Evolutionary conservation across 2,113 vertebrate genomes (phyloP).

Genomic region (Capra hircus): DNA sequence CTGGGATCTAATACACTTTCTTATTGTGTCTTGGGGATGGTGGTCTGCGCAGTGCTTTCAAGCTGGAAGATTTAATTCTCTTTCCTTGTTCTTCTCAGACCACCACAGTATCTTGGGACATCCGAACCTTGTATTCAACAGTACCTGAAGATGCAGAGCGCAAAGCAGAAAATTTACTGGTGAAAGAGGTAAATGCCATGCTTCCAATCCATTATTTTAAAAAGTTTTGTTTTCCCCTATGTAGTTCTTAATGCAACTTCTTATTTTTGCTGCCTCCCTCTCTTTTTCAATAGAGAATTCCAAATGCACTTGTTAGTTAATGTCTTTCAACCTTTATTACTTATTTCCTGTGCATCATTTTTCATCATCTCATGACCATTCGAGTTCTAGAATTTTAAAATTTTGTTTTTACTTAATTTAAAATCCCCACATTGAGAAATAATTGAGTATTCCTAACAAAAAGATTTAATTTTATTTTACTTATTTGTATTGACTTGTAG

Average conservation of each 20-base stretch:
- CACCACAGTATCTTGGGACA: conserved; percentile 90
- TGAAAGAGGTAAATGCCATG: conserved; percentile 90
- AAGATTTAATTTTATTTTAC: background rate
- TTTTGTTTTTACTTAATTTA: background rate
- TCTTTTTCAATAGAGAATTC: background rate
- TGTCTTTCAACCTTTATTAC: background rate
- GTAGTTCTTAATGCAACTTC: background rate
- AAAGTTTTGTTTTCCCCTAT: background rate
- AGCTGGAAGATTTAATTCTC: background rate
- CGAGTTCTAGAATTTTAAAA: background rate
- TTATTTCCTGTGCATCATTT: background rate
- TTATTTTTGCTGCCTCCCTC: background rate
- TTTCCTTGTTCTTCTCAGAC: conserved; percentile 80
- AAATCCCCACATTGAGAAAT: background rate
- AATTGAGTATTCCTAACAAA: background rate
- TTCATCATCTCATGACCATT: background rate
- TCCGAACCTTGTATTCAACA: conserved; percentile 90
- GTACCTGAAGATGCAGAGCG: conserved; percentile 93
- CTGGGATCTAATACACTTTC: background rate
- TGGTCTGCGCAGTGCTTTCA: background rate
- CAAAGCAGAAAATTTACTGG: conserved; percentile 93
- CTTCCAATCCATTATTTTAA: background rate
- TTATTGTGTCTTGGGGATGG: background rate
- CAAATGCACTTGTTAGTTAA: background rate
- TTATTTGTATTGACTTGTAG: background rate